Percentiles rank a stretch among this genome's conserved stretches.
These are phyloP conservation scores for Alcis repandata DNA, from an alignment of 2,888 invertebrate species.

Conservation along the genomic window DNA sequence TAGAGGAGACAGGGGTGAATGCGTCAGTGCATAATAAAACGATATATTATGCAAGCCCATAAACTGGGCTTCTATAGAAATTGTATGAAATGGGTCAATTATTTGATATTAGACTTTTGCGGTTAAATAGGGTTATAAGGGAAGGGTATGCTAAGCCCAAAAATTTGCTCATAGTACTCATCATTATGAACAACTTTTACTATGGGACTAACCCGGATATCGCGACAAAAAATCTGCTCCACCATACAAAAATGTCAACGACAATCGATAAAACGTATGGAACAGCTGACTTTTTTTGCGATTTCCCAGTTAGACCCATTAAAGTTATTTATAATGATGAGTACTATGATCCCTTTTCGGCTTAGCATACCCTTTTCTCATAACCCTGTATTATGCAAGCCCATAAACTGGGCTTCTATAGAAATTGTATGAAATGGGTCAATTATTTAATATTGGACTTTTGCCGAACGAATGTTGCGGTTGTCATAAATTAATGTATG, in stretches of 20 bases:
- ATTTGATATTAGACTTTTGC: slow-evolving; percentile 38
- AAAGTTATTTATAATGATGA: too few relatives aligned
- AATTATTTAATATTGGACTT: slow-evolving; percentile 40
- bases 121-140: background rate
- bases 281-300: too few relatives aligned
- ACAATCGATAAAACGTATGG: too few relatives aligned
- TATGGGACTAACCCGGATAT: too few relatives aligned
- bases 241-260: too few relatives aligned
- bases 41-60: slow-evolving; percentile 44
- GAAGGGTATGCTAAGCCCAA: too few relatives aligned
- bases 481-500: background rate
- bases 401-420: slow-evolving; percentile 39
- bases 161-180: too few relatives aligned
- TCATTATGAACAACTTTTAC: too few relatives aligned
- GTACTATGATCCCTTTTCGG: too few relatives aligned
- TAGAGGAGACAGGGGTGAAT: slow-evolving; percentile 35
- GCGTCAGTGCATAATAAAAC: slow-evolving; percentile 46
- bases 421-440: slow-evolving; percentile 47
- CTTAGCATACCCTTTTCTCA: too few relatives aligned
- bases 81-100: slow-evolving; percentile 48
- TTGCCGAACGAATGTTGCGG: background rate
- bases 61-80: slow-evolving; percentile 37
- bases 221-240: too few relatives aligned
- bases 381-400: slow-evolving; percentile 42
- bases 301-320: too few relatives aligned